Conservation (phyloP, 2,797 vertebrate species). For the Adrianichthys oophorus region DNA sequence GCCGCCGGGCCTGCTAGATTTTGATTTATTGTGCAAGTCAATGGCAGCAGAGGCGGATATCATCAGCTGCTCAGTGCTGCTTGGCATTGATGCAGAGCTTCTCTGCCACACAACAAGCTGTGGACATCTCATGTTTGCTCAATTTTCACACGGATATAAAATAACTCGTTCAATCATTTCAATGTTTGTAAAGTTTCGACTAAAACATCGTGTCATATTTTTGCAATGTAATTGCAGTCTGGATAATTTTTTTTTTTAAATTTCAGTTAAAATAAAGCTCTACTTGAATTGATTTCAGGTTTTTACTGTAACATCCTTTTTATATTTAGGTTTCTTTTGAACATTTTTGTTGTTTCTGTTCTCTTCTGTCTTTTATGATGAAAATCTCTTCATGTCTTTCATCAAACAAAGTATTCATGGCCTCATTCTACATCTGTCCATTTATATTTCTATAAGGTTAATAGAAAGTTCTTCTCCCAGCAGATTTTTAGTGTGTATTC, state of each 20-base stretch:
- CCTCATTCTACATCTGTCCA: too few relatives aligned
- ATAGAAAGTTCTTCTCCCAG: too few relatives aligned
- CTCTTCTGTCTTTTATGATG: not conserved
- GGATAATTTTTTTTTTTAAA: too few relatives aligned
- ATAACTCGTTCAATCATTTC: not conserved
- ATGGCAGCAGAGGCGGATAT: slow-evolving; percentile 38
- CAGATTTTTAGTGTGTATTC: too few relatives aligned
- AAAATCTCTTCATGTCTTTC: not conserved
- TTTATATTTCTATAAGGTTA: too few relatives aligned
- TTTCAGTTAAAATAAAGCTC: too few relatives aligned
- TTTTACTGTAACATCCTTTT: not conserved
- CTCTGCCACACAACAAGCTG: slow-evolving; percentile 8
- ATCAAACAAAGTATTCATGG: too few relatives aligned
- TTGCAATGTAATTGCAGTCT: too few relatives aligned
- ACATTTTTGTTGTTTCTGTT: too few relatives aligned
- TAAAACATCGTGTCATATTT: too few relatives aligned
- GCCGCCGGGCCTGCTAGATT: slow-evolving; percentile 29
- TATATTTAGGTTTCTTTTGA: not conserved
- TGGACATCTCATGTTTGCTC: slow-evolving; percentile 6
- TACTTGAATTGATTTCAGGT: too few relatives aligned
- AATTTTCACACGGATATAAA: slow-evolving; percentile 4
- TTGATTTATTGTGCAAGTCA: slow-evolving; percentile 46
- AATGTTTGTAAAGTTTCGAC: not conserved
- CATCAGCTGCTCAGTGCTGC: slow-evolving; percentile 24
- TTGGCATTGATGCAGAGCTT: slow-evolving; percentile 12